Conservation (phyloP, 2,888 invertebrate genomes). For the Andrena minutula region DNA sequence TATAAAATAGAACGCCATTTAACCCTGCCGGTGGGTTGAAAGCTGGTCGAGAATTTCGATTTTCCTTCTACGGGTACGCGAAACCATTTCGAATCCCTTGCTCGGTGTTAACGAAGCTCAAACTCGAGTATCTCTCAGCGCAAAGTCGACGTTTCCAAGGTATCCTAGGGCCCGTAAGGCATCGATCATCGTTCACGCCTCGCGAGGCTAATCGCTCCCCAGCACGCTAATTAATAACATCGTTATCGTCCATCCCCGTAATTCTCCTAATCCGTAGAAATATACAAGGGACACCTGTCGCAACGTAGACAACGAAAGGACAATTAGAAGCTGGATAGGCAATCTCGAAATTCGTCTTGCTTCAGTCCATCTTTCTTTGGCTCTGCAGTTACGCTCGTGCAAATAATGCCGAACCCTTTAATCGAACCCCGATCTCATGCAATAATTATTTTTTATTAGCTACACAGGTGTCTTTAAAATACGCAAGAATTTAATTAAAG, state of each 20-base stretch:
- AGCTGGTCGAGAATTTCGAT: conserved; percentile 39
- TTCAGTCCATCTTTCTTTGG: conserved; percentile 12
- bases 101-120: conserved; percentile 17
- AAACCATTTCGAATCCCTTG: conserved; percentile 14
- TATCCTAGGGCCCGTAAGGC: neutral
- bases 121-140: neutral
- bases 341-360: too few relatives aligned
- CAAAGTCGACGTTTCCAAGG: conserved; percentile 14
- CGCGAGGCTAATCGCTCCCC: neutral
- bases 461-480: too few relatives aligned
- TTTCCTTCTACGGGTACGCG: neutral
- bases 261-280: neutral
- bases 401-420: too few relatives aligned
- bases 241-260: neutral
- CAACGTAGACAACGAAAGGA: conserved; percentile 7
- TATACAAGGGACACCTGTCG: neutral
- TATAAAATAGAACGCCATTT: conserved; percentile 57
- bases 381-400: too few relatives aligned
- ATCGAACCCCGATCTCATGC: too few relatives aligned
- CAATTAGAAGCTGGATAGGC: too few relatives aligned
- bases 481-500: too few relatives aligned
- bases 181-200: neutral
- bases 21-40: conserved; percentile 14
- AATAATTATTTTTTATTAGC: too few relatives aligned
- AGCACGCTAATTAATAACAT: neutral